phyloP scores from a whole-genome alignment of 2,888 invertebrate species.

The Heliconius ethilla region DNA sequence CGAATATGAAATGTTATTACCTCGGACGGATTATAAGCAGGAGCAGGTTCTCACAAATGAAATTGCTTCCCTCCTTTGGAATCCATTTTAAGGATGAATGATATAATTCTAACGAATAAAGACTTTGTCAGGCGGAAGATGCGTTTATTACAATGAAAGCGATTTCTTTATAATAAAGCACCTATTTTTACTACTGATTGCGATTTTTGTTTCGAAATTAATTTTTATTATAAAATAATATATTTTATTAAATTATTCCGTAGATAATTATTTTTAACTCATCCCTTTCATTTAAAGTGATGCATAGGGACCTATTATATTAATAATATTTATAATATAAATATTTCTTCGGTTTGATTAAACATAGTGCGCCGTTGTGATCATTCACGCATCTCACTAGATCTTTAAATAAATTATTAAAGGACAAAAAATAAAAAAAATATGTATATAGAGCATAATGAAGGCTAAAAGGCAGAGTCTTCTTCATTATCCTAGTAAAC shows the following conservation, averaged over 20 bases:
- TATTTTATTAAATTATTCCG: not conserved
- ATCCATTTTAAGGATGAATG: constrained; percentile 81
- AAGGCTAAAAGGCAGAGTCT: not conserved
- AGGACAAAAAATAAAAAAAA: not conserved
- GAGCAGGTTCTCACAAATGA: constrained; percentile 81
- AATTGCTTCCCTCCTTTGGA: constrained; percentile 81
- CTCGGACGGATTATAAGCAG: constrained; percentile 81
- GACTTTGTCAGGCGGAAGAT: constrained; percentile 72
- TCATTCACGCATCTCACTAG: not conserved
- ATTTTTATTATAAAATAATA: not conserved
- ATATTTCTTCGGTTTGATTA: not conserved
- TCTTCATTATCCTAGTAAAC: not conserved
- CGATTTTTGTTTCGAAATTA: not conserved
- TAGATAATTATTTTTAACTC: not conserved
- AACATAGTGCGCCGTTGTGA: not conserved
- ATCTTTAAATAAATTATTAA: not conserved
- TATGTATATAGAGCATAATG: not conserved
- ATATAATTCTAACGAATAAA: constrained; percentile 79
- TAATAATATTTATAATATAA: not conserved
- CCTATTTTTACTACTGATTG: constrained; percentile 18
- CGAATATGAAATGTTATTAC: constrained; percentile 83
- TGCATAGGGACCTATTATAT: not conserved
- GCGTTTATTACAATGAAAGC: constrained; percentile 58
- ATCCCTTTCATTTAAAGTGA: not conserved
- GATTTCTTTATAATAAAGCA: constrained; percentile 41